Evolutionary conservation across 2,888 invertebrate genomes (phyloP), one percentile per base, ranked within the genome.

Genomic region (Temnothorax unifasciatus): DNA sequence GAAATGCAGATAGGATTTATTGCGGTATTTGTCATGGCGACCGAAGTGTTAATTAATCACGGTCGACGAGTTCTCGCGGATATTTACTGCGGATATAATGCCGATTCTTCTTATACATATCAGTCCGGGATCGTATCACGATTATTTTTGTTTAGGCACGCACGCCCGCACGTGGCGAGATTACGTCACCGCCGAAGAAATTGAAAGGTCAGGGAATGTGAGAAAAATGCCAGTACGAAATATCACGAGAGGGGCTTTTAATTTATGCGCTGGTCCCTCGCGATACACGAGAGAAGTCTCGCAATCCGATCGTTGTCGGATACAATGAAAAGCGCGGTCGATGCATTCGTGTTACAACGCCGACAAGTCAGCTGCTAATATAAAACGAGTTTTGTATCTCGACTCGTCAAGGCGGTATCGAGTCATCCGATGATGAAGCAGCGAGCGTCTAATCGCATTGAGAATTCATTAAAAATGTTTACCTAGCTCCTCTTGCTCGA

Each of bases 91-190:
- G 1, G 0, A 64, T 57, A 57, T 57, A 57, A 54, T 66, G 15
- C 15, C 6, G 44, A 69, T 79, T 68, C 6, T n/a, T 75, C 15
- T 21, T 54, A 1, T 29, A 29, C 29, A 6, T 29, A 5, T 71
- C 34, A 2, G 8, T 13, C 8, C 34, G 15, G 3, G 21, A 71
- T 81, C 47, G 8, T 59, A 81, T 81, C 79, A 59, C 47, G 59
- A 81, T 81, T 81, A 81, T 81, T 81, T 59, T 81, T 59, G 59
- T 59, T 79, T 59, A 59, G 15, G 41, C 38, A 21, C 25, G 21
- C 68, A 41, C 15, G 15, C 15, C 5, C 75, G 52, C 76, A 47
- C 73, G 79, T 59, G 79, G 18, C 25, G 59, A 8, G 47, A 59
- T 81, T 44, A 71, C 79, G 18, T 81, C 79, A 81, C 1, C 38